Percentiles rank a stretch among this genome's conserved stretches.
Conservation (phyloP, 2,888 invertebrate species). For the Stenichneumon culpator region DNA sequence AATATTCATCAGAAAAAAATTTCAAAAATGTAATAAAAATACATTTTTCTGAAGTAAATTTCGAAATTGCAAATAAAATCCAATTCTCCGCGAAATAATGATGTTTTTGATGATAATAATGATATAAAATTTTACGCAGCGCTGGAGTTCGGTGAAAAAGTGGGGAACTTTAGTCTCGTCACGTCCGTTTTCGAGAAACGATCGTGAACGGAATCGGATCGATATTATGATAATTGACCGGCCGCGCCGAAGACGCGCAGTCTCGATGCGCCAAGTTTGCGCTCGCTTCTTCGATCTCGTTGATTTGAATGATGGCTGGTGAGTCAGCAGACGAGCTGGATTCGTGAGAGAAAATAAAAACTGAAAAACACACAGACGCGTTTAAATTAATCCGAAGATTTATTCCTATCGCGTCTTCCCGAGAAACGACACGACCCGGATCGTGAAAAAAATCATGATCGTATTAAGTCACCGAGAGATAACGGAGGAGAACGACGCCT, state of each 20-base stretch:
- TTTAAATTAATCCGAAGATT: not conserved
- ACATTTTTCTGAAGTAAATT: too few relatives aligned
- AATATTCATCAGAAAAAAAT: not conserved
- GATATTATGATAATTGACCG: not conserved
- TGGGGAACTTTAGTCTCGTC: not conserved
- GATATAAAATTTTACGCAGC: not conserved
- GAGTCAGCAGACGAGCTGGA: not conserved
- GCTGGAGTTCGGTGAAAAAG: not conserved
- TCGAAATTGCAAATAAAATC: not conserved
- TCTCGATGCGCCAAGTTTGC: not conserved
- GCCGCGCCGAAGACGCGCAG: not conserved
- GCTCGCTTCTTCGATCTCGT: not conserved
- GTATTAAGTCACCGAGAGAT: not conserved
- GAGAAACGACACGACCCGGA: not conserved
- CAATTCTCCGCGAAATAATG: not conserved
- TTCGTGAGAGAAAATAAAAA: not conserved
- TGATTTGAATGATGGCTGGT: not conserved
- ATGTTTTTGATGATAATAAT: not conserved
- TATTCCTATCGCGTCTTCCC: not conserved
- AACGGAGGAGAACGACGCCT: not conserved
- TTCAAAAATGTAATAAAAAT: too few relatives aligned
- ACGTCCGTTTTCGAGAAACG: not conserved
- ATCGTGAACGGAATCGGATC: slow-evolving; percentile 3
- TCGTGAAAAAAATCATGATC: not conserved
- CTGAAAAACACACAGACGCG: not conserved